These are phyloP conservation scores for Leucoraja ocellata DNA, from an alignment of 2,797 vertebrate species.

Conservation along the genomic window DNA sequence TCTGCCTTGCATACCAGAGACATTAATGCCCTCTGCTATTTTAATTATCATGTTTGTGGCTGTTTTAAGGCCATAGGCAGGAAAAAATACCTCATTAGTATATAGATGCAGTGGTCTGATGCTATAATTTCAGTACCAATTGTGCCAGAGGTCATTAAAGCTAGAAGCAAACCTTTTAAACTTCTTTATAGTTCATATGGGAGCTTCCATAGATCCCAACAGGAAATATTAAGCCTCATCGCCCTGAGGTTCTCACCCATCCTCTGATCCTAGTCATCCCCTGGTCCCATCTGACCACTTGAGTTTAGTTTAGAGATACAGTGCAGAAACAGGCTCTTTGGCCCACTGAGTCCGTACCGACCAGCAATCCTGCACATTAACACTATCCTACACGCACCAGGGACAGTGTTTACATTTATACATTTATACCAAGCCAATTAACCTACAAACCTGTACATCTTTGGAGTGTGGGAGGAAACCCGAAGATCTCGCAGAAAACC, in stretches of 20 bases:
- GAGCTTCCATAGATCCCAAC: neutral
- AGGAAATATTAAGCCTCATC: neutral
- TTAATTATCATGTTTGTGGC: neutral
- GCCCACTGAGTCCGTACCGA: too few species aligned
- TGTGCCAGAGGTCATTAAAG: neutral
- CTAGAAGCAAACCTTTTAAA: neutral
- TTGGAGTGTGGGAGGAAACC: too few species aligned
- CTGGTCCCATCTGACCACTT: neutral
- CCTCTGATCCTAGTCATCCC: neutral
- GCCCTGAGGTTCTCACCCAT: neutral
- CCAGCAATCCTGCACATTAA: too few species aligned
- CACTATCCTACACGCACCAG: too few species aligned
- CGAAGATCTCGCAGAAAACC: too few species aligned
- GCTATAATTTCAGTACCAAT: neutral
- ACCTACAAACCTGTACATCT: too few species aligned
- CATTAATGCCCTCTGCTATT: neutral
- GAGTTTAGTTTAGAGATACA: too few species aligned
- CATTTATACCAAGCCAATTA: too few species aligned
- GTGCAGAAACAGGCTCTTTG: too few species aligned
- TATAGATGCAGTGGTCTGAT: neutral
- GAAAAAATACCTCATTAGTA: neutral
- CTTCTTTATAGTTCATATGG: neutral
- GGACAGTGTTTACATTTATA: too few species aligned
- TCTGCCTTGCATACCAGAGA: neutral
- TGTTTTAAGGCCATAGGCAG: neutral